These are phyloP conservation scores for Rhegmatorhina hoffmannsi DNA, from an alignment of 2,113 vertebrate species.

Conservation along the genomic window DNA sequence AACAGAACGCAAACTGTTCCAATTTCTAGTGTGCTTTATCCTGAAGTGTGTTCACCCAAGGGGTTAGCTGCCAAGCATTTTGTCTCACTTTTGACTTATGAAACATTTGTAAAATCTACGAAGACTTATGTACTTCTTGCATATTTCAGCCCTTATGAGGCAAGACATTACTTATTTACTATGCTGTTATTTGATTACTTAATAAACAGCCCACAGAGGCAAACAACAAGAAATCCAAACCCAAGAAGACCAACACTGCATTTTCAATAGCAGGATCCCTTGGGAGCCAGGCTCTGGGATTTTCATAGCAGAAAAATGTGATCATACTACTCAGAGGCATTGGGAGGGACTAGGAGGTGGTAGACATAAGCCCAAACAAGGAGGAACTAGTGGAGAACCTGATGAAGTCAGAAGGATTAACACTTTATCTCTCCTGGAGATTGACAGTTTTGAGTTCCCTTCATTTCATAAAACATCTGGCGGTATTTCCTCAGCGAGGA, in stretches of 20 bases:
- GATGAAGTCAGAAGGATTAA: not conserved
- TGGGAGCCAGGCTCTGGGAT: slow-evolving; percentile 22
- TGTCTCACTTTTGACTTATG: not conserved
- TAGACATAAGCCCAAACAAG: not conserved
- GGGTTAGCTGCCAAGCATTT: not conserved
- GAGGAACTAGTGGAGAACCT: not conserved
- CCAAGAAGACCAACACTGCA: not conserved
- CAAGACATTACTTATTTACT: slow-evolving; percentile 32
- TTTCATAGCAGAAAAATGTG: slow-evolving; percentile 49
- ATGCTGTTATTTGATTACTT: slow-evolving; percentile 27
- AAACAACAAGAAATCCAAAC: slow-evolving; percentile 34
- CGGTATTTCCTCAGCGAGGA: not conserved
- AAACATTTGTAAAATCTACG: not conserved
- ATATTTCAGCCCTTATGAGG: not conserved
- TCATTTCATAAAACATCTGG: not conserved
- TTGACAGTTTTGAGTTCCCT: not conserved
- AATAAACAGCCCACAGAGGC: slow-evolving; percentile 31
- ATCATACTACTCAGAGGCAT: slow-evolving; percentile 19
- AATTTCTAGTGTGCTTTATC: not conserved
- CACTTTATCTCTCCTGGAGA: not conserved
- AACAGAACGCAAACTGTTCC: slow-evolving; percentile 32
- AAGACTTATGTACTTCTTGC: not conserved
- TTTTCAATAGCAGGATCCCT: slow-evolving; percentile 52
- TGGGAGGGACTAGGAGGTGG: not conserved
- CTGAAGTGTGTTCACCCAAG: not conserved